Evolutionary conservation across 2,113 vertebrate species (phyloP).

Genomic region (Noctilio leporinus): DNA sequence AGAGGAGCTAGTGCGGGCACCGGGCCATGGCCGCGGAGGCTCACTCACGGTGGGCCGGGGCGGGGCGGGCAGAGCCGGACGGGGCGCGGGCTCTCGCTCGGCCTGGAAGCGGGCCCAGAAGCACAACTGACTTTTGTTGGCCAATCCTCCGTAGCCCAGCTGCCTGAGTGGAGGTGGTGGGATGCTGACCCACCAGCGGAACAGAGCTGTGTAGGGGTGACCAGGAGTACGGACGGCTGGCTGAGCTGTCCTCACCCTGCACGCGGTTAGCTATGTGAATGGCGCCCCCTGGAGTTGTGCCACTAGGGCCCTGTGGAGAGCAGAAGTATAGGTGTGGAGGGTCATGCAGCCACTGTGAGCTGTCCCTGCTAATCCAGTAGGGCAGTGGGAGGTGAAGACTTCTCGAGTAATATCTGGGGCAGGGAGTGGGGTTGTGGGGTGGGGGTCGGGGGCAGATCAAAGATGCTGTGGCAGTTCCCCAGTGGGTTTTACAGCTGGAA

Average conservation of each 20-base stretch:
- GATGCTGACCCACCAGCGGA: neutral
- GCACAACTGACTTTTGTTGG: constrained; percentile 46
- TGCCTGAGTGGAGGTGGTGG: neutral
- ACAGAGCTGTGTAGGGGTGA: rapidly evolving
- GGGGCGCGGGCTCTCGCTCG: constrained; percentile 25
- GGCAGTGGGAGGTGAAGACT: neutral
- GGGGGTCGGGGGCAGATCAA: neutral
- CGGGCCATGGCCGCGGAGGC: constrained; percentile 63
- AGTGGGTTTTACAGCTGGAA: neutral
- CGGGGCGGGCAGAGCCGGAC: constrained; percentile 61
- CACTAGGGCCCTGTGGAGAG: neutral
- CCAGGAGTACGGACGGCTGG: neutral
- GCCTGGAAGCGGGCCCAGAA: constrained; percentile 62
- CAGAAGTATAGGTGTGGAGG: neutral
- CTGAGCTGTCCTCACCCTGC: neutral
- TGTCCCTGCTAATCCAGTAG: neutral
- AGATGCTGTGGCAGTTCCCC: neutral
- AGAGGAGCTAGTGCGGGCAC: constrained; percentile 45
- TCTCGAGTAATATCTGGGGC: neutral
- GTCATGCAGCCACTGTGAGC: neutral
- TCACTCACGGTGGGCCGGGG: constrained; percentile 53
- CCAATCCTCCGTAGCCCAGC: constrained; percentile 33
- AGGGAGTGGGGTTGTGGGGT: too few species aligned
- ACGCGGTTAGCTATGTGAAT: neutral
- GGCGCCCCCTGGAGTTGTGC: constrained; percentile 10